These are phyloP conservation scores for Hemistola chrysoprasaria DNA, from an alignment of 2,888 invertebrate species.

Conservation along the genomic window DNA sequence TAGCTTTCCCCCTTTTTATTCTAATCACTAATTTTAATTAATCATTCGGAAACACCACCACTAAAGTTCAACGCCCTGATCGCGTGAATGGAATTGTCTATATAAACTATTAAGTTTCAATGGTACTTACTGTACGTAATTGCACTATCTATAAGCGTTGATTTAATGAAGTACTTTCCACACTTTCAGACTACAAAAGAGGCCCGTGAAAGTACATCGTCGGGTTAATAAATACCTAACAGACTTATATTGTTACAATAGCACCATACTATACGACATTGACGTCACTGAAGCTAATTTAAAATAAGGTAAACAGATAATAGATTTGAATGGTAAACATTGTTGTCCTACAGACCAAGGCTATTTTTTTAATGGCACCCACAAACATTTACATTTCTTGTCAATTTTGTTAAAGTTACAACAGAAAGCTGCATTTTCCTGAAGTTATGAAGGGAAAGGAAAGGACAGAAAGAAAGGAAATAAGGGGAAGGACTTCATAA, in stretches of 20 bases:
- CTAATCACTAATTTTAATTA: slow-evolving; percentile 21
- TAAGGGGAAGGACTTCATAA: too few species aligned
- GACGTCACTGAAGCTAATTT: slow-evolving; percentile 8
- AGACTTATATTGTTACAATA: slow-evolving; percentile 30
- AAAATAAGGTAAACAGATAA: slow-evolving; percentile 18
- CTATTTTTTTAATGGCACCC: too few species aligned
- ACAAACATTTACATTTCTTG: too few species aligned
- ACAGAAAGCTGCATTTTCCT: too few species aligned
- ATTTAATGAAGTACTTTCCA: slow-evolving; percentile 70
- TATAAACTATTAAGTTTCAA: slow-evolving; percentile 12
- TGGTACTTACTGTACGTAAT: slow-evolving; percentile 38
- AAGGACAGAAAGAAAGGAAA: too few species aligned
- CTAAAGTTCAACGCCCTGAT: slow-evolving; percentile 39
- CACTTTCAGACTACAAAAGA: slow-evolving; percentile 64
- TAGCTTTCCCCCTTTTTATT: slow-evolving; percentile 16
- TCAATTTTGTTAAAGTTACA: too few species aligned
- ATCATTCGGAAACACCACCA: slow-evolving; percentile 19
- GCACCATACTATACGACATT: slow-evolving; percentile 13
- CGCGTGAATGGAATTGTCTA: slow-evolving; percentile 33
- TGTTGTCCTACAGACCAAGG: slow-evolving; percentile 4
- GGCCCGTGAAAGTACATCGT: slow-evolving; percentile 60
- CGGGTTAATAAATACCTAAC: slow-evolving; percentile 7
- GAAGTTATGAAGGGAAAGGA: too few species aligned
- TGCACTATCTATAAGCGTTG: slow-evolving; percentile 40
- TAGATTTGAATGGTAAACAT: slow-evolving; percentile 11